Evolutionary conservation across 1,140 invertebrate species (phyloP), one percentile per base, ranked within the genome.

Genomic region (Oryzaephilus surinamensis): DNA sequence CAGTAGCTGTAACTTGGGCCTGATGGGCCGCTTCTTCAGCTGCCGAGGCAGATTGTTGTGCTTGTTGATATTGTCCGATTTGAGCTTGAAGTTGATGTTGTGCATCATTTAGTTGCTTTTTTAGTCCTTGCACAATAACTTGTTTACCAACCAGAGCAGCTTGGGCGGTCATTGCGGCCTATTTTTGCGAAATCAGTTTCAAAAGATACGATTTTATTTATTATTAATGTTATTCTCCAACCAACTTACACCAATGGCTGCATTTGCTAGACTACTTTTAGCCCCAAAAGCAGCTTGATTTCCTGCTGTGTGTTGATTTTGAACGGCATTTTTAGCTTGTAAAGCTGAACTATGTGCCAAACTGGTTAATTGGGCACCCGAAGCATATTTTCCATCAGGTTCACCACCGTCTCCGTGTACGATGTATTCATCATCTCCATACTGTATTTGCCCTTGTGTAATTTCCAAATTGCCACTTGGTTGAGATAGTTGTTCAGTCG

Each of bases 91-190:
- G 46, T 32, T 50, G 43, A 4, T 39, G 32, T 34, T 53, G 38
- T 17, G 51, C 51, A 18, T 53, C 42, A 8, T 14, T 11, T 11
- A 53, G 33, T 41, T 53, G 48, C 31, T 39, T 37, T 23, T 49
- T 45, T 4, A 53, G 27, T 23, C 31, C 41, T 27, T 45, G 38
- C 10, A 50, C 51, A 23, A 53, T 40, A 15, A 49, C 48, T 31
- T 51, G 51, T 45, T 51, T 51, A 12, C 51, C 51, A 6, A 53
- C 51, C n/a, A 51, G 19, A 24, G 51, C 51, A 10, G 51, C 51
- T 41, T 53, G 51, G 10, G 51, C 51, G n/a, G 51, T 50, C 31
- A 46, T 45, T 12, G 51, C 51, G 14, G 51, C 48, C 48, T 53
- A 24, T 28, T 21, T 6, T 21, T 2, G 6, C 10, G 36, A 40